phyloP scores from a whole-genome alignment of 2,113 vertebrate species.

The Panurus biarmicus region DNA sequence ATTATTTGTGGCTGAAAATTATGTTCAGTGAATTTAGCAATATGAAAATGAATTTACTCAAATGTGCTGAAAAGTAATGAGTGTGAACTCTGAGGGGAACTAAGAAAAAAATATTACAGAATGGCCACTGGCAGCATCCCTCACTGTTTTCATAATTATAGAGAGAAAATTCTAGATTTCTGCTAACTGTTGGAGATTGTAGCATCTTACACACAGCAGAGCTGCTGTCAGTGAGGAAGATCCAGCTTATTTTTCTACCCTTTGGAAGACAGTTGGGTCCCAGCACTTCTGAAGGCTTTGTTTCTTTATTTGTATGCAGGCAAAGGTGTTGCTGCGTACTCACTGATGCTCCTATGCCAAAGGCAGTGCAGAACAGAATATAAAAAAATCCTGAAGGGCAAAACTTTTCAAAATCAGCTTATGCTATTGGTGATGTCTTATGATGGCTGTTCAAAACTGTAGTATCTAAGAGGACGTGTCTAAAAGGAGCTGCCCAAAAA shows the following conservation, averaged over 20 bases:
- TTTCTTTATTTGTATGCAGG: background rate
- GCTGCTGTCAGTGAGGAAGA: background rate
- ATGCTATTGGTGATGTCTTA: background rate
- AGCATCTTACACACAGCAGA: background rate
- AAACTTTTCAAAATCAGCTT: background rate
- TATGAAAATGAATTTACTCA: background rate
- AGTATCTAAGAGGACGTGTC: background rate
- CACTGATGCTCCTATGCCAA: background rate
- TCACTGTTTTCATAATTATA: background rate
- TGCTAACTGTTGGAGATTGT: background rate
- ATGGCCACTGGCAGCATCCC: background rate
- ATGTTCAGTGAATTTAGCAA: background rate
- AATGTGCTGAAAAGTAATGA: background rate
- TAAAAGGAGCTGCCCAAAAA: background rate
- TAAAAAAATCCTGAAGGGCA: background rate
- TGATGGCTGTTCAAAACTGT: background rate
- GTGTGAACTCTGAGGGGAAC: background rate
- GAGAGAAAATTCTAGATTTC: background rate
- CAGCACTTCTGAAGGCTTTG: background rate
- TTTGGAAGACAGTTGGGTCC: background rate
- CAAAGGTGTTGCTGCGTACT: background rate
- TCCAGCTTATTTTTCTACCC: background rate
- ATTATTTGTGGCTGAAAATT: background rate
- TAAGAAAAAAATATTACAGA: background rate
- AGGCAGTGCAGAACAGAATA: background rate